Percentiles rank a stretch among this genome's conserved stretches.
Conservation (phyloP, 1,140 invertebrate species). For the Helicoverpa zea region DNA sequence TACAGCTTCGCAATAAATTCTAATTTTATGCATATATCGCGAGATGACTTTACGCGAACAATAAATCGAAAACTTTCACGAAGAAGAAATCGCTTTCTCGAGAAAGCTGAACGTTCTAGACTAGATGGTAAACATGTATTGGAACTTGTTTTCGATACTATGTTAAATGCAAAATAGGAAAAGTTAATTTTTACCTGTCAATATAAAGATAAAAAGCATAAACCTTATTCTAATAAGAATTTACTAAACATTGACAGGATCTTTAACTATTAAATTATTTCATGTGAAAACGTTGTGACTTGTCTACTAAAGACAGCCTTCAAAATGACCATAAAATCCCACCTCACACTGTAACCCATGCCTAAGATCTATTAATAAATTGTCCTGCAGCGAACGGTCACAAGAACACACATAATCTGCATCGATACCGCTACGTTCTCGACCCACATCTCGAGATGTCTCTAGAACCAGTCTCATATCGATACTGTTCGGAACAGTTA, state of each 20-base stretch:
- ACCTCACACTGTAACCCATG: conserved; percentile 12
- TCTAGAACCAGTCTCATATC: conserved; percentile 47
- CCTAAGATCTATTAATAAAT: conserved; percentile 35
- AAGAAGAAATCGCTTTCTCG: conserved; percentile 27
- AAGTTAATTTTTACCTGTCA: no score
- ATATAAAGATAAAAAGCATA: no score
- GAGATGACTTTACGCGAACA: background rate
- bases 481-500: conserved; percentile 46
- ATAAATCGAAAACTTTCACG: conserved; percentile 21
- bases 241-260: no score
- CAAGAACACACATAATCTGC: conserved; percentile 37
- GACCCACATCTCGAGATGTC: conserved; percentile 55
- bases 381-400: conserved; percentile 48
- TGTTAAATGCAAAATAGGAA: background rate
- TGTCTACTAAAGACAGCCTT: background rate
- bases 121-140: background rate
- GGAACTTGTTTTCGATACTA: background rate
- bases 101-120: background rate
- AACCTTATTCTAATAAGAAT: no score
- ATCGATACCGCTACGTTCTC: conserved; percentile 55
- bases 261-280: no score
- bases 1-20: background rate
- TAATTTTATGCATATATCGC: conserved; percentile 21
- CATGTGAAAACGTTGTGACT: no score
- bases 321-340: background rate